Base-by-base conservation (phyloP, 2,888 invertebrate genomes). In the Euspilapteryx auroguttella region DNA sequence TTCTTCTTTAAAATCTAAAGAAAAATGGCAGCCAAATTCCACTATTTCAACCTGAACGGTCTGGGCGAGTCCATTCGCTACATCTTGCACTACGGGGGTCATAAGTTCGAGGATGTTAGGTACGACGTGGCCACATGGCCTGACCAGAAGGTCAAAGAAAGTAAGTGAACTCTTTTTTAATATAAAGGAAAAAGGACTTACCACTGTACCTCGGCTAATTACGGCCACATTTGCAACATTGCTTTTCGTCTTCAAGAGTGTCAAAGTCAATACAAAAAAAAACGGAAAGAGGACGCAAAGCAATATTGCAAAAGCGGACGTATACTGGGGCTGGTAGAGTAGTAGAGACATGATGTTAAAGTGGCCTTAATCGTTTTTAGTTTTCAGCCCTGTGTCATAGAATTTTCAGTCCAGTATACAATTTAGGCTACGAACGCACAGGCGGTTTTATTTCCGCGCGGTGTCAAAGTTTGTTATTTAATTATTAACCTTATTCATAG, bases 41-140 rank as follows among this genome's bases (percentile, higher is more conserved):
- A 51, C 28, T 58, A 61, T 39, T 61, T 59, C 24, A 39, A 61
- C 29, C 4, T 57, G 1, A 56, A 59, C 31, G 64, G 57, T 21
- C 28, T 62, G 2, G 63, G 38, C 2, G 66, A 68, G 37, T 12
- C 17, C 2, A 53, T 68, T 17, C 49, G 64, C 28, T 68, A 64
- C 26, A 53, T 71, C 28, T 37, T 71, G 14, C 49, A 63, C 37
- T 65, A 64, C 30, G 63, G 55, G 2, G 61, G 57, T 10, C 55
- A 64, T 20, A 56, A 63, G 37, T 64, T 65, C 12, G 29, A 29
- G 10, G 29, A 29, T 20, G 24, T 29, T 1, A n/a, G 29, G 8
- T 29, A 29, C 24, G 22, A 24, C 5, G 12, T 9, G 9, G 24
- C 24, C n/a, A n/a, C 20, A 7, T 29, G 29, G 29, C 29, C 29